These are phyloP conservation scores for Drosophila vallismaia DNA, from an alignment of 2,888 invertebrate species.

Conservation along the genomic window DNA sequence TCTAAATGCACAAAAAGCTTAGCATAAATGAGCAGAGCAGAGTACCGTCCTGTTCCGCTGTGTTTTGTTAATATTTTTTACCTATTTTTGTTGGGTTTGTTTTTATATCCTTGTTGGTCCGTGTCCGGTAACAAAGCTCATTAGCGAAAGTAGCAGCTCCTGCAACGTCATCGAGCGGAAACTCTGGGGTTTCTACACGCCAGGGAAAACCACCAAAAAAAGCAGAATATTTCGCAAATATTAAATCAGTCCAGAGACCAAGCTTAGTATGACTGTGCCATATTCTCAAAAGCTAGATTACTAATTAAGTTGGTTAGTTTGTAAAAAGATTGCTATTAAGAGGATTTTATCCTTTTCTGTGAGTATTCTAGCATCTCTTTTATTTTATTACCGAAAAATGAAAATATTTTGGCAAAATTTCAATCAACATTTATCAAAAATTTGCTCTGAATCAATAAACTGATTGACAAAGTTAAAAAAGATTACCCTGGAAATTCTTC, in stretches of 20 bases:
- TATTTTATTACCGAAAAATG: neutral
- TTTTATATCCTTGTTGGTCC: slow-evolving; percentile 29
- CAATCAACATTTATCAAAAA: slow-evolving; percentile 1
- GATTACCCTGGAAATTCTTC: slow-evolving; percentile 14
- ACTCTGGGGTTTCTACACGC: slow-evolving; percentile 35
- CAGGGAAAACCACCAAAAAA: slow-evolving; percentile 12
- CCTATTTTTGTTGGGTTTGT: neutral
- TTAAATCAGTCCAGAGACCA: slow-evolving; percentile 32
- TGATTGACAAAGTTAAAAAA: slow-evolving; percentile 22
- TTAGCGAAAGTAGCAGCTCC: slow-evolving; percentile 52
- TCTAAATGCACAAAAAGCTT: slow-evolving; percentile 69
- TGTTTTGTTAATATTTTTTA: neutral
- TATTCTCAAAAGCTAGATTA: slow-evolving; percentile 16
- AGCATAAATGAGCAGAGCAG: slow-evolving; percentile 71
- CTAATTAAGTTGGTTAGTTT: slow-evolving; percentile 31
- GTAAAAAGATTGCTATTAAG: neutral
- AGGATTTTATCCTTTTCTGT: neutral
- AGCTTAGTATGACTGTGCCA: slow-evolving; percentile 5
- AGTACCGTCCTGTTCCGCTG: slow-evolving; percentile 29
- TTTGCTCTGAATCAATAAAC: neutral
- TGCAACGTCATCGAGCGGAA: slow-evolving; percentile 50
- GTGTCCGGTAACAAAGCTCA: slow-evolving; percentile 78
- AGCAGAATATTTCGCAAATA: slow-evolving; percentile 33
- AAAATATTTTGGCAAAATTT: neutral
- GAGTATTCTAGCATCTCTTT: neutral